phyloP scores from a whole-genome alignment of 2,113 vertebrate species.

The Oncorhynchus tshawytscha region DNA sequence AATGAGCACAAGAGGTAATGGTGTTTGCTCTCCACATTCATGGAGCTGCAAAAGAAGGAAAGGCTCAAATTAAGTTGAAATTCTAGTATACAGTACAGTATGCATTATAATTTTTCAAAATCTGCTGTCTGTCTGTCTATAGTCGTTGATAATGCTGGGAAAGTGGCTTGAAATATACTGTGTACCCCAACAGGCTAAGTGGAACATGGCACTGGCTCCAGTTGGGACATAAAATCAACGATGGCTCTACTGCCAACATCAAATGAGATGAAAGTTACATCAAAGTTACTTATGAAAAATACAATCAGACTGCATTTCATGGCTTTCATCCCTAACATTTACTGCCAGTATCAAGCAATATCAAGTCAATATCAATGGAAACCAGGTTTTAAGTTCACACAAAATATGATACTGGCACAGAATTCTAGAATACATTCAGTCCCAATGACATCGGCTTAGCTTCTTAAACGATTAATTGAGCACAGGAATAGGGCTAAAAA shows the following conservation, averaged over 20 bases:
- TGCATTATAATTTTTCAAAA: neutral
- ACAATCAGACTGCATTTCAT: too few relatives aligned
- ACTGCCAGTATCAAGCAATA: too few relatives aligned
- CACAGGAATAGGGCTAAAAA: slow-evolving; percentile 25
- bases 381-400: too few relatives aligned
- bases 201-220: neutral
- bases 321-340: too few relatives aligned
- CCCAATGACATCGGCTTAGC: neutral
- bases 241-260: neutral
- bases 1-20: slow-evolving; percentile 5
- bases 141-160: neutral
- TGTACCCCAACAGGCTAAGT: neutral
- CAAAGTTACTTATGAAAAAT: neutral
- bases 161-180: neutral
- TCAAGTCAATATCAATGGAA: too few relatives aligned
- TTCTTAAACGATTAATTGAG: slow-evolving; percentile 21
- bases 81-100: neutral
- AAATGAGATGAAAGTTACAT: neutral
- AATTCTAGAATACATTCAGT: slow-evolving; percentile 24
- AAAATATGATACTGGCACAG: slow-evolving; percentile 8
- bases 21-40: too few relatives aligned
- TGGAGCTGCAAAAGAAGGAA: neutral
- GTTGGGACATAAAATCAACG: neutral
- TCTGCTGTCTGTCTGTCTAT: neutral
- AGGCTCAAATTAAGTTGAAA: too few relatives aligned